Evolutionary conservation across 2,888 invertebrate genomes (phyloP).

Genomic region (Didymodactylos carnosus): DNA sequence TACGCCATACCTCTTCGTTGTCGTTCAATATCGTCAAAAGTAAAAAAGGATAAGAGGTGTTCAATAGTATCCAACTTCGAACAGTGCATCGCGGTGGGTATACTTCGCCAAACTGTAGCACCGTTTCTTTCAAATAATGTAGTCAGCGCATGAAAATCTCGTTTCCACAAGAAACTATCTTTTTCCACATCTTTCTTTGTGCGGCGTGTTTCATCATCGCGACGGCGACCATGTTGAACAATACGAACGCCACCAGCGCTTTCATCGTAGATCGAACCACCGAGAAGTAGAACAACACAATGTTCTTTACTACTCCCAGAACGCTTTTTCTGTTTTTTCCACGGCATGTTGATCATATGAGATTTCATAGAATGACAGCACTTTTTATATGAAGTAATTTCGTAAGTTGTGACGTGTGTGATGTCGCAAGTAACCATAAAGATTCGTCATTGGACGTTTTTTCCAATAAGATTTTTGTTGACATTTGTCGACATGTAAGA

Average conservation of each 20-base stretch:
- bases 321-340: neutral
- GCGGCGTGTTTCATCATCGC: neutral
- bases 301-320: neutral
- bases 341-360: neutral
- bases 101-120: neutral
- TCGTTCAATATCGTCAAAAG: neutral
- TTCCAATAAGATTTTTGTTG: too few species aligned
- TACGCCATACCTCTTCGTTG: neutral
- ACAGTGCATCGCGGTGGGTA: neutral
- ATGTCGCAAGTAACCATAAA: neutral
- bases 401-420: neutral
- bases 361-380: neutral
- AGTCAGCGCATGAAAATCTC: neutral
- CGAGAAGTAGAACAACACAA: neutral
- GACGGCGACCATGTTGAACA: neutral
- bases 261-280: neutral
- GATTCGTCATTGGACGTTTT: neutral
- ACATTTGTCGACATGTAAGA: too few species aligned
- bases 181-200: neutral
- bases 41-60: neutral
- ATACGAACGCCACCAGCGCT: neutral
- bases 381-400: neutral
- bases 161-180: neutral
- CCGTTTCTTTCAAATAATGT: neutral
- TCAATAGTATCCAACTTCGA: neutral